These are phyloP conservation scores for Sphaerodactylus townsendi DNA, from an alignment of 2,113 vertebrate species.

Conservation along the genomic window DNA sequence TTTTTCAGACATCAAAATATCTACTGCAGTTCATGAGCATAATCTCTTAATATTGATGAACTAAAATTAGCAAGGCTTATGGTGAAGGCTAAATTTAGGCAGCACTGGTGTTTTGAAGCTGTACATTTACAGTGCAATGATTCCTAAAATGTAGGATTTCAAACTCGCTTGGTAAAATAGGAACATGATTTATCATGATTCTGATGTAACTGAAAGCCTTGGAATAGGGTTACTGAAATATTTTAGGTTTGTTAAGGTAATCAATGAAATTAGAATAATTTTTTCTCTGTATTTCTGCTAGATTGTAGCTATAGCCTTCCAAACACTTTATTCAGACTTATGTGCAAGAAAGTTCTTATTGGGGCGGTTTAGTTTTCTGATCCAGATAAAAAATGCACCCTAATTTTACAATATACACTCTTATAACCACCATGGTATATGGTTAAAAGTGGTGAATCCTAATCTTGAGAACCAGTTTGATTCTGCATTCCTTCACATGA, in stretches of 20 bases:
- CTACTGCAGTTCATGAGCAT: no score
- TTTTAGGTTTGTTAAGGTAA: not conserved
- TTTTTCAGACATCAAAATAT: not conserved
- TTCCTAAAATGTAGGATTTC: not conserved
- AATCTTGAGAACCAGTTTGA: no score
- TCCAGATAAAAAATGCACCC: slow-evolving; percentile 3
- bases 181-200: not conserved
- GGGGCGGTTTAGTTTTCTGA: slow-evolving; percentile 12
- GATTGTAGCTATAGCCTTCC: not conserved
- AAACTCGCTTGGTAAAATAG: not conserved
- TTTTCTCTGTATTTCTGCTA: not conserved
- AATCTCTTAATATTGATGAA: not conserved
- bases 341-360: not conserved
- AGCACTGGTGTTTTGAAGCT: not conserved
- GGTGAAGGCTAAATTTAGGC: not conserved
- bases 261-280: not conserved
- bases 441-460: no score
- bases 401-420: not conserved
- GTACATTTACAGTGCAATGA: not conserved
- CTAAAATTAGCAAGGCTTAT: not conserved
- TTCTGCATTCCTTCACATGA: no score
- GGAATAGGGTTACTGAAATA: not conserved
- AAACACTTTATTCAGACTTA: not conserved
- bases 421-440: no score
- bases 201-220: not conserved